phyloP scores from a whole-genome alignment of 1,140 invertebrate genomes.

The Charaxes varanes region DNA sequence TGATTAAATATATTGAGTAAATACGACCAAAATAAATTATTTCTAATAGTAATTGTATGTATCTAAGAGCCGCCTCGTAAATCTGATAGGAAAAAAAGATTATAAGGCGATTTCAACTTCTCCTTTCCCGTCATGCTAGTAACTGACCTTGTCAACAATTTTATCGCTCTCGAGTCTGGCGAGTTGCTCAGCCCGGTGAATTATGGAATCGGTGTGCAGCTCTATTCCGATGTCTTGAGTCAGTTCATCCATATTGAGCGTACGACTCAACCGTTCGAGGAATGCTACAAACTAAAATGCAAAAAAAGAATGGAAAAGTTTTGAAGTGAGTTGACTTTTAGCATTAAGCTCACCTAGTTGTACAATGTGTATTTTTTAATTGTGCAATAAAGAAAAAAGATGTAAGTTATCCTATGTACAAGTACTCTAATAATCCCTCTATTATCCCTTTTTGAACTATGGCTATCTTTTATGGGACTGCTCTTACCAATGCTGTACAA shows the following conservation, averaged over 20 bases:
- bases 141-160: slow-evolving; percentile 83
- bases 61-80: slow-evolving; percentile 4
- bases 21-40: too few species aligned
- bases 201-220: slow-evolving; percentile 84
- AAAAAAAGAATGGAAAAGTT: too few species aligned
- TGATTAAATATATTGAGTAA: too few species aligned
- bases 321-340: too few species aligned
- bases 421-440: too few species aligned
- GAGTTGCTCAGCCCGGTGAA: slow-evolving; percentile 85
- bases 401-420: too few species aligned
- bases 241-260: slow-evolving; percentile 85
- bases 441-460: too few species aligned
- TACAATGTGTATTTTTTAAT: too few species aligned
- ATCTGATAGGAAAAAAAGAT: slow-evolving; percentile 9
- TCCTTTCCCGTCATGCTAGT: slow-evolving; percentile 23
- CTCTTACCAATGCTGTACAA: too few species aligned
- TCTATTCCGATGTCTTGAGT: slow-evolving; percentile 85
- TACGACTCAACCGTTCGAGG: slow-evolving; percentile 81
- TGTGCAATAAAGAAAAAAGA: too few species aligned
- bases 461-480: too few species aligned
- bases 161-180: slow-evolving; percentile 85
- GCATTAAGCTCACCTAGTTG: too few species aligned
- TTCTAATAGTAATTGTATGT: slow-evolving; percentile 1
- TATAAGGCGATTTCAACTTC: slow-evolving; percentile 16
- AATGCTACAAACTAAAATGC: slow-evolving; percentile 86